Evolutionary conservation across 2,113 vertebrate species (phyloP).

Genomic region (Trinectes maculatus): DNA sequence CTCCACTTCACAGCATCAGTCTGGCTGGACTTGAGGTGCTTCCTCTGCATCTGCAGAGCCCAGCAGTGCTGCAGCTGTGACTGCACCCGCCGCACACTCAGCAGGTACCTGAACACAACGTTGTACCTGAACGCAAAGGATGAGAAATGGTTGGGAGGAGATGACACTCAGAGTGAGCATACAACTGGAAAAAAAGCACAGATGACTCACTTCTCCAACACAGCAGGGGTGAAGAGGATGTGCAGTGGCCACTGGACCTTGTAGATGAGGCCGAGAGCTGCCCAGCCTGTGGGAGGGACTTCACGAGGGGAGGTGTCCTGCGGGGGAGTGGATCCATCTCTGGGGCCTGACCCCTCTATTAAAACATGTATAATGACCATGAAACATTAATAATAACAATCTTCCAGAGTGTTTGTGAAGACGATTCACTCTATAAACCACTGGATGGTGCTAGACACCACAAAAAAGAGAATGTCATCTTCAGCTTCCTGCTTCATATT

Average conservation of each 20-base stretch:
- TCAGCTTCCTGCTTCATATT: not conserved
- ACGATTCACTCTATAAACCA: no score
- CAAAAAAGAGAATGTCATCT: not conserved
- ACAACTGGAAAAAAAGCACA: slow-evolving; percentile 51
- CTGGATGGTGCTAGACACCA: slow-evolving; percentile 15
- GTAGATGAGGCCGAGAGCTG: slow-evolving; percentile 94
- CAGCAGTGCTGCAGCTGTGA: slow-evolving; percentile 97
- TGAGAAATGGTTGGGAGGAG: no score
- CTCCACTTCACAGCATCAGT: slow-evolving; percentile 93
- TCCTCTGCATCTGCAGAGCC: slow-evolving; percentile 98
- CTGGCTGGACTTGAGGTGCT: slow-evolving; percentile 91
- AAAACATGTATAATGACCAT: not conserved
- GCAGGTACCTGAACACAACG: slow-evolving; percentile 94
- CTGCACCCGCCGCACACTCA: slow-evolving; percentile 94
- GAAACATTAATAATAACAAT: no score
- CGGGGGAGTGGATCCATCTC: slow-evolving; percentile 87
- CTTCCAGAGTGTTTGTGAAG: no score
- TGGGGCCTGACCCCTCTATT: slow-evolving; percentile 84
- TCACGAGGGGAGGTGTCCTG: slow-evolving; percentile 94
- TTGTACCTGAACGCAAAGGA: slow-evolving; percentile 88
- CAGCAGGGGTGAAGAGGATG: slow-evolving; percentile 96
- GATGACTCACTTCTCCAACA: slow-evolving; percentile 98
- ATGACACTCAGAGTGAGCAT: not conserved
- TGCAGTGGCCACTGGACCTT: slow-evolving; percentile 98
- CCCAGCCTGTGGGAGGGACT: slow-evolving; percentile 92